Evolutionary conservation across 2,113 vertebrate species (phyloP), one percentile per base, ranked within the genome.

Genomic region (Callocephalon fimbriatum): DNA sequence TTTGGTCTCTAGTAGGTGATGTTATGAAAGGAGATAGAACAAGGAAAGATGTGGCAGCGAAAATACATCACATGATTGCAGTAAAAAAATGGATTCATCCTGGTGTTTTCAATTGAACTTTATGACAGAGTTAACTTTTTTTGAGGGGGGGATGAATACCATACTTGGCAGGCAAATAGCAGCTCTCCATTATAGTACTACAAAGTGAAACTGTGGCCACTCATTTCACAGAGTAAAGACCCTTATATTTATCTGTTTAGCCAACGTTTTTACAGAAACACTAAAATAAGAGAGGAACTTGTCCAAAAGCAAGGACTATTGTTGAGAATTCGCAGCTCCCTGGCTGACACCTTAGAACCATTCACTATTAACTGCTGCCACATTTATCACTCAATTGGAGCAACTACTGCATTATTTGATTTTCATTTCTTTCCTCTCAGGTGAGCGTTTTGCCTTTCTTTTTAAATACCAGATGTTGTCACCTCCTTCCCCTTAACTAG

Each of bases 391-490:
- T 91, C 44, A 68, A 9, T 51, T 63, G 44, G 51, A 56, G 47
- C 62, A 86, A 54, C 26, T 78, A 32, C 35, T 85, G 53, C 40
- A 61, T 80, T 90, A 56, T 92, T 68, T 84, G 59, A 77, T 95
- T 95, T 95, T 81, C 37, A 31, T 53, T 31, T 14, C 67, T 79
- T 84, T 61, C 42, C 51, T 90, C 68, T 78, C 47, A 53, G 56
- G 59, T 74, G 93, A 76, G 22, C 83, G 71, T 80, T 88, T 88
- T 40, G 37, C 86, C 72, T 94, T 91, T 90, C 68, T 93, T 77
- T 92, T 79, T 88, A 81, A 90, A 89, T 61, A 48, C 8, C 35
- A 6, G 20, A 12, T 47, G 15, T 51, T 84, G 40, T 50, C 84
- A 71, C 50, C 19, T 91, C 67, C 59, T 29, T 88, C 12, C 15